Evolutionary conservation across 1,140 invertebrate genomes (phyloP).

Genomic region (Psix sp.): DNA sequence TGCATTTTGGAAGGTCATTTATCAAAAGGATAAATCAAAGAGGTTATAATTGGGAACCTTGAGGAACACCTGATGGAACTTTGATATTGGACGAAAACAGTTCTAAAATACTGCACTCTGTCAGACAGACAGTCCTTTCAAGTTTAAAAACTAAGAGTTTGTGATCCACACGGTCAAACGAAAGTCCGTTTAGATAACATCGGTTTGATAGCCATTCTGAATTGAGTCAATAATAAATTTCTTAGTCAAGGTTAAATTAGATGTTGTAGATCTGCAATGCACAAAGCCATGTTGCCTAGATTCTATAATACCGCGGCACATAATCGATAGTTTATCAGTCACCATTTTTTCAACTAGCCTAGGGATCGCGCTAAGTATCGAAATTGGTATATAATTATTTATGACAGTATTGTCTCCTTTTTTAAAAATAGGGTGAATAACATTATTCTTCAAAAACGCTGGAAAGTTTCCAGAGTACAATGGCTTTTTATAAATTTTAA

Average conservation of each 20-base stretch:
- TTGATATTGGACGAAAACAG: too few relatives aligned
- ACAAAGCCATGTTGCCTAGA: slow-evolving; percentile 11
- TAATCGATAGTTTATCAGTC: not conserved
- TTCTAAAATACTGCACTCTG: too few relatives aligned
- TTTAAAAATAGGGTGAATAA: not conserved
- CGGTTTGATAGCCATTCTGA: slow-evolving; percentile 1
- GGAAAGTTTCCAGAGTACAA: not conserved
- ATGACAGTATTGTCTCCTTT: slow-evolving; percentile 3
- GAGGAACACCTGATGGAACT: slow-evolving; percentile 6
- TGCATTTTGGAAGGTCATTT: slow-evolving; percentile 5
- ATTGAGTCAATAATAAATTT: not conserved
- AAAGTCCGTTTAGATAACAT: slow-evolving; percentile 17
- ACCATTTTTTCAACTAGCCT: slow-evolving; percentile 17
- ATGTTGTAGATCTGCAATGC: not conserved
- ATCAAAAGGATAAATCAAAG: slow-evolving; percentile 18
- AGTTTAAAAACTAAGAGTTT: slow-evolving; percentile 6
- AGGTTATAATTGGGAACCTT: slow-evolving; percentile 9
- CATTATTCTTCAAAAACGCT: not conserved
- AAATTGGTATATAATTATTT: slow-evolving; percentile 8
- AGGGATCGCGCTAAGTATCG: slow-evolving; percentile 2
- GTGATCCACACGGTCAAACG: slow-evolving; percentile 13
- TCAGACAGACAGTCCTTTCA: not conserved
- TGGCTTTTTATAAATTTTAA: not conserved
- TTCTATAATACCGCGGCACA: not conserved
- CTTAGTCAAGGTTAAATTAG: slow-evolving; percentile 4